A percentile compares a stretch with the other conserved stretches of the same genome.
Conservation (phyloP, 1,140 invertebrate genomes). For the Hermetia illucens region DNA sequence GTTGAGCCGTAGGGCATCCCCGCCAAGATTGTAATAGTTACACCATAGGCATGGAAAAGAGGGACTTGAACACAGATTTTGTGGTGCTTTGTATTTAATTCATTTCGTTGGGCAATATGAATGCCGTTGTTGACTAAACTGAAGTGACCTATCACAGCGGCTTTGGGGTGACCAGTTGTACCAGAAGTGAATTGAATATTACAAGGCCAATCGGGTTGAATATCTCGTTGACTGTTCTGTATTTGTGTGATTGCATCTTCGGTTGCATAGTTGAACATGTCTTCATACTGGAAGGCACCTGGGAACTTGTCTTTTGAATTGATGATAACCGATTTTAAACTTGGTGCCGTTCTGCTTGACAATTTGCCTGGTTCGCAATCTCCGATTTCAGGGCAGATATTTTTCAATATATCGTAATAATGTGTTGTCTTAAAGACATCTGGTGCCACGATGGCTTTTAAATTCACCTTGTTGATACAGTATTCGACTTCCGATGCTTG, state of each 20-base stretch:
- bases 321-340: constrained; percentile 39
- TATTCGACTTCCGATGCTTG: constrained; percentile 62
- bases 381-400: constrained; percentile 35
- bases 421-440: constrained; percentile 50
- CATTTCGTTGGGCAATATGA: constrained; percentile 44
- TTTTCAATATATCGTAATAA: constrained; percentile 52
- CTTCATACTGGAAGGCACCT: constrained; percentile 44
- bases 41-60: constrained; percentile 85
- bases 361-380: constrained; percentile 24
- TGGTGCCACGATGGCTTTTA: constrained; percentile 56
- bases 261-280: constrained; percentile 35
- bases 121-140: constrained; percentile 77
- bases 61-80: constrained; percentile 69
- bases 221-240: constrained; percentile 5
- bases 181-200: constrained; percentile 85
- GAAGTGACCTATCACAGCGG: constrained; percentile 65
- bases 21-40: constrained; percentile 49
- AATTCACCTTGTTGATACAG: constrained; percentile 60
- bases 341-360: constrained; percentile 30
- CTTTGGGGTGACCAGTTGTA: constrained; percentile 64
- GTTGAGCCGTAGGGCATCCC: constrained; percentile 50
- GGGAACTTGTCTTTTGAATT: constrained; percentile 34
- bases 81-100: constrained; percentile 35
- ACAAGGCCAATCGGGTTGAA: constrained; percentile 51
- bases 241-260: constrained; percentile 20